Conservation (phyloP, 2,113 vertebrate genomes). For the Hippolais icterina region DNA sequence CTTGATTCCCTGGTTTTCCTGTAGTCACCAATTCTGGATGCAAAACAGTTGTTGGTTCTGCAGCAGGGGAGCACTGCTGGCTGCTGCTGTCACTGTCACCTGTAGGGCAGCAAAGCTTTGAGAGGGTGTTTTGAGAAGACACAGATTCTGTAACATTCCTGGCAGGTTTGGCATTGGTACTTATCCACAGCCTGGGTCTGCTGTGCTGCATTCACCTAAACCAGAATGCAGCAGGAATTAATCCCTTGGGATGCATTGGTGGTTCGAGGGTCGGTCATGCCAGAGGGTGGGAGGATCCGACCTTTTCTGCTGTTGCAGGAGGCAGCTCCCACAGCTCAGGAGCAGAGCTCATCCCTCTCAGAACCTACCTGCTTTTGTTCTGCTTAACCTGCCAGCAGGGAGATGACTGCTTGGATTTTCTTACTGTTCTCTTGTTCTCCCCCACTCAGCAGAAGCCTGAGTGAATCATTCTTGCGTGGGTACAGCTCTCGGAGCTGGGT, state of each 20-base stretch:
- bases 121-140: neutral
- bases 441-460: neutral
- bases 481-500: neutral
- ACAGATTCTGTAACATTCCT: neutral
- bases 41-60: neutral
- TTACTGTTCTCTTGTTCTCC: neutral
- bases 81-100: neutral
- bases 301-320: neutral
- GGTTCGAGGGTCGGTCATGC: neutral
- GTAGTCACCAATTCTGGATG: neutral
- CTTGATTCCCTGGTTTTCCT: neutral
- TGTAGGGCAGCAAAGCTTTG: neutral
- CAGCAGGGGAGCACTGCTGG: neutral
- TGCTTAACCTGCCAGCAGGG: neutral
- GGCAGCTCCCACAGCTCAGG: neutral
- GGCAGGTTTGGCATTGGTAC: neutral
- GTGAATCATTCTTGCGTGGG: slow-evolving; percentile 1
- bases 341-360: neutral
- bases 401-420: neutral
- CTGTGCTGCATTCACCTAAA: neutral
- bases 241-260: accelerated
- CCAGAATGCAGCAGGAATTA: neutral
- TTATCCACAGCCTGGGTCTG: neutral
- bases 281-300: neutral
- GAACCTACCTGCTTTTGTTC: neutral